Base-by-base conservation (phyloP, 2,888 invertebrate genomes). In the Sisyra nigra region DNA sequence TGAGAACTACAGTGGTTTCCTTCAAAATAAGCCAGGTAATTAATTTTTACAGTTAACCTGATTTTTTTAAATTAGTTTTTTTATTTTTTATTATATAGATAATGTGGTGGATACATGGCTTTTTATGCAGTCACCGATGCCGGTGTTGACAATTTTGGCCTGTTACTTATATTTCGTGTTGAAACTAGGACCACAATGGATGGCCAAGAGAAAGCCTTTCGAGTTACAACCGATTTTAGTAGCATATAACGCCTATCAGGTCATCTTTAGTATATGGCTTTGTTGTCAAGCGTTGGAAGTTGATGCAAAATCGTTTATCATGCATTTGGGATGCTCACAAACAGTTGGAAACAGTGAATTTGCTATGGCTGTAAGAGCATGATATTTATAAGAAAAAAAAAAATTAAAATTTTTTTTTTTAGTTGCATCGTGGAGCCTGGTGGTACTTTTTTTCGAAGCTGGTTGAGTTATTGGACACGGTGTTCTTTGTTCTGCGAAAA, bases 401-500 rank as follows among this genome's bases (percentile, higher is more conserved):
- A n/a, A n/a, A n/a, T n/a, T n/a, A n/a, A n/a, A n/a, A n/a, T n/a
- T n/a, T 34, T 43, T 42, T 47, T 51, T 58, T 54, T 46, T 54
- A 76, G 78, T 69, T 69, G 61, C 73, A 68, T 41, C 65, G 66
- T 46, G 74, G 74, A 33, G 78, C 80, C 2, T 82, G 81, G 81
- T 81, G 78, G 70, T 86, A 85, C 57, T 84, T 82, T 57, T 70
- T 80, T 49, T 82, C 83, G 13, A 86, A 86, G 62, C 66, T 85
- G 40, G 68, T 81, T 2, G 86, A 86, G 55, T 68, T 86, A 0
- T 56, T 85, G 46, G 86, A 86, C 55, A 86, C 85, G 0, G 72
- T 87, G 15, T 92, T 93, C 66, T 92, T 92, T 57, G 85, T 92
- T 6, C 61, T 92, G 52, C 72, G 92, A 40, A 92, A 92, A 62